Percentiles rank a stretch among this genome's conserved stretches.
phyloP scores from a whole-genome alignment of 2,888 invertebrate genomes.

The Schrankia costaestrigalis region DNA sequence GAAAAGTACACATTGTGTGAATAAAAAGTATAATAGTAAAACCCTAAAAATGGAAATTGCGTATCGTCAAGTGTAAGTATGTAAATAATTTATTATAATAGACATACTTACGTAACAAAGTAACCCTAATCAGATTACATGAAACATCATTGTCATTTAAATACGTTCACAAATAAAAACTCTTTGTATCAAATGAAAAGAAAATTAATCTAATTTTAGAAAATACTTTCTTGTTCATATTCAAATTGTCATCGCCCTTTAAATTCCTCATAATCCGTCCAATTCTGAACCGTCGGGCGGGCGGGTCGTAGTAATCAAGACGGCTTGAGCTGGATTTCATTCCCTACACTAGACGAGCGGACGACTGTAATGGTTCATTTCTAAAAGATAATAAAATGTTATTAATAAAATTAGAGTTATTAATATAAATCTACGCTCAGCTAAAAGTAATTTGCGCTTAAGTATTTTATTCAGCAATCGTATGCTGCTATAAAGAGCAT shows the following conservation, averaged over 20 bases:
- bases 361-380: constrained; percentile 47
- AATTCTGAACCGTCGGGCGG: constrained; percentile 72
- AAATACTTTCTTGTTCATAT: constrained; percentile 70
- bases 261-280: constrained; percentile 80
- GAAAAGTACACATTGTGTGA: too few relatives aligned
- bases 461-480: constrained; percentile 23
- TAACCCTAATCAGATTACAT: constrained; percentile 47
- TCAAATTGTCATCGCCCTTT: constrained; percentile 77
- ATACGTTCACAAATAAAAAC: constrained; percentile 31
- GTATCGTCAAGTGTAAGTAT: too few relatives aligned
- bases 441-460: constrained; percentile 16
- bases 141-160: too few relatives aligned
- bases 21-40: too few relatives aligned
- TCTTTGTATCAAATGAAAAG: constrained; percentile 31
- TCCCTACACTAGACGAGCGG: constrained; percentile 57
- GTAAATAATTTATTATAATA: constrained; percentile 38
- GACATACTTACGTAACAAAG: constrained; percentile 49
- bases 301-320: constrained; percentile 73
- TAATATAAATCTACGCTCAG: constrained; percentile 18
- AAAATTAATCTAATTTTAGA: constrained; percentile 62
- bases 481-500: constrained; percentile 45
- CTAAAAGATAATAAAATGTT: constrained; percentile 36
- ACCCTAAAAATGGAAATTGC: too few relatives aligned
- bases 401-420: constrained; percentile 28
- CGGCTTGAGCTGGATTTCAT: constrained; percentile 74